These are phyloP conservation scores for Megaceryle maxima DNA, from an alignment of 2,113 vertebrate genomes.

Conservation along the genomic window DNA sequence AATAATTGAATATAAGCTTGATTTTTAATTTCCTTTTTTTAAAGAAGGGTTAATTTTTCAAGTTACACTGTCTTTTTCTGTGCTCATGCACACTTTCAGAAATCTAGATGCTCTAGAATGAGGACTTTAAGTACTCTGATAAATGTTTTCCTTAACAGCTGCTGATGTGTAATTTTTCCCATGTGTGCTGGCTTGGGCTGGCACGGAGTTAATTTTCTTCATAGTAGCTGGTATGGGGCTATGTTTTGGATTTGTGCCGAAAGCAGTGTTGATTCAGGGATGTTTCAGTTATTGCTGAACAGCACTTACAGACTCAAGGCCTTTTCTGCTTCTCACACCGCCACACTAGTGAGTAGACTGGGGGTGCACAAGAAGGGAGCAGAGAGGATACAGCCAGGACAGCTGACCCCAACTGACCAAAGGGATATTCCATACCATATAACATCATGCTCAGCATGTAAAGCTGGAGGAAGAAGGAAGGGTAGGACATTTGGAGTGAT, in stretches of 20 bases:
- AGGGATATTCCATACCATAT: background rate
- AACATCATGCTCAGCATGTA: background rate
- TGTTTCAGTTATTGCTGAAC: background rate
- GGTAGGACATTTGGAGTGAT: background rate
- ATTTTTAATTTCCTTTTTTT: background rate
- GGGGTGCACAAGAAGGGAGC: no score
- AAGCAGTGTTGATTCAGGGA: background rate
- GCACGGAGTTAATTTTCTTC: background rate
- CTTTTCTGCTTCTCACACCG: background rate
- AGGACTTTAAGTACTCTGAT: background rate
- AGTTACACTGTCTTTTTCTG: background rate
- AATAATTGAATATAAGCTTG: background rate
- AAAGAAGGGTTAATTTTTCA: background rate
- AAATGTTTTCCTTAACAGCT: background rate
- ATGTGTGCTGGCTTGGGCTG: background rate
- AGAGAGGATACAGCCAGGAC: background rate
- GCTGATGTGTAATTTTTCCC: background rate
- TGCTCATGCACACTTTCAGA: background rate
- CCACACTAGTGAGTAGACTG: no score
- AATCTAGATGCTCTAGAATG: background rate
- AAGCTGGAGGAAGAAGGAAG: background rate
- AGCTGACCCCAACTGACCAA: background rate
- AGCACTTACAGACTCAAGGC: background rate
- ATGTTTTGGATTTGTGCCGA: background rate
- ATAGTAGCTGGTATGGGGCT: background rate